These are phyloP conservation scores for Silurus aristotelis DNA, from an alignment of 2,797 vertebrate species.

Conservation along the genomic window DNA sequence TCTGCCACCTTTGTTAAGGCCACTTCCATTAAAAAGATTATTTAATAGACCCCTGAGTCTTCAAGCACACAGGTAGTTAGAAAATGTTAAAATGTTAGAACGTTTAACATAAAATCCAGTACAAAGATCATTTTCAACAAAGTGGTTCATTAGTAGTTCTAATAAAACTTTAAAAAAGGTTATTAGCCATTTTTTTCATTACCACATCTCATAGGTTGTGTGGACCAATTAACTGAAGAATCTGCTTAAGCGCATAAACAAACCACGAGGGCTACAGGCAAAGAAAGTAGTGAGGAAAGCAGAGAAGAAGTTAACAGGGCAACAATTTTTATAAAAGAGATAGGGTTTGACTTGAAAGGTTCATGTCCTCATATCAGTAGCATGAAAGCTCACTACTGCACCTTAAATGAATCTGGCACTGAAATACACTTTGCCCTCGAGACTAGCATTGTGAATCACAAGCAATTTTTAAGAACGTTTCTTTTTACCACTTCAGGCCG, in stretches of 20 bases:
- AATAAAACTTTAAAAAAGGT: background rate
- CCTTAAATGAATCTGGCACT: conserved; percentile 75
- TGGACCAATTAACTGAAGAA: background rate
- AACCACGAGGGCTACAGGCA: background rate
- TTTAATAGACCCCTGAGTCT: background rate
- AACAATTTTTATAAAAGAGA: conserved; percentile 81
- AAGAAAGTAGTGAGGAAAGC: conserved; percentile 62
- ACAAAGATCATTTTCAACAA: background rate
- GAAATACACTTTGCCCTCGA: conserved; percentile 75
- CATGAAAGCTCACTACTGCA: conserved; percentile 73
- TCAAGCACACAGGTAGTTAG: background rate
- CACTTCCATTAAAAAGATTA: background rate
- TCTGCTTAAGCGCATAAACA: conserved; percentile 10
- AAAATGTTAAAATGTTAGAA: conserved; percentile 14
- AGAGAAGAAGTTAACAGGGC: conserved; percentile 71
- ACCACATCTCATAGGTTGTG: background rate
- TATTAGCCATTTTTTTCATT: conserved; percentile 4
- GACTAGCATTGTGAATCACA: conserved; percentile 78
- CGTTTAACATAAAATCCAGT: conserved; percentile 10
- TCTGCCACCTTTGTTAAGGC: background rate
- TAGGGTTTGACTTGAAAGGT: conserved; percentile 78
- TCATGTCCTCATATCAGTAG: background rate
- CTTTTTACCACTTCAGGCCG: conserved; percentile 78
- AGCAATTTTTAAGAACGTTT: conserved; percentile 84
- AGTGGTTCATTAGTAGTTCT: background rate